phyloP scores from a whole-genome alignment of 2,888 invertebrate genomes.

The Pardosa pseudoannulata region DNA sequence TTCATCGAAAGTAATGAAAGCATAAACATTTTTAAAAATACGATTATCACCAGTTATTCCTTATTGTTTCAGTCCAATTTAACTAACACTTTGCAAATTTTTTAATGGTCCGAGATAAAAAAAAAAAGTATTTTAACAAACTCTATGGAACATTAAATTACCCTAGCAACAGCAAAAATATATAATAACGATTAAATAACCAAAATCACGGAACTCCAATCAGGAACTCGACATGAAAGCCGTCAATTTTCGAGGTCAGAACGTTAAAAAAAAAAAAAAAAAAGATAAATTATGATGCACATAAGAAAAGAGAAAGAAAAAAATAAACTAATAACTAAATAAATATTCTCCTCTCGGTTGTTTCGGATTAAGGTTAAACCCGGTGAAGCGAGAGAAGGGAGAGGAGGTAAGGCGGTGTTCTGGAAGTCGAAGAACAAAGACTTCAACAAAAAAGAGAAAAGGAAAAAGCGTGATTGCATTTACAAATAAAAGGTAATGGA shows the following conservation, averaged over 20 bases:
- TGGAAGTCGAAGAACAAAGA: conserved; percentile 30
- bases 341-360: conserved; percentile 24
- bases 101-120: no score
- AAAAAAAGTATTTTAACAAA: no score
- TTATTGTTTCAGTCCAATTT: no score
- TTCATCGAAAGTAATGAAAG: no score
- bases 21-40: no score
- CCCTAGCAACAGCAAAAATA: not conserved
- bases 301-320: conserved; percentile 20
- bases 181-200: not conserved
- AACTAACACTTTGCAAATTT: no score
- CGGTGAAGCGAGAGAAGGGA: conserved; percentile 22
- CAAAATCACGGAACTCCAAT: conserved; percentile 13
- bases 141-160: no score
- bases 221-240: conserved; percentile 26
- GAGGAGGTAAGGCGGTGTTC: conserved; percentile 28
- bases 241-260: conserved; percentile 52
- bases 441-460: conserved; percentile 18
- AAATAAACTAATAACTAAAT: conserved; percentile 20
- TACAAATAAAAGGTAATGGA: conserved; percentile 27
- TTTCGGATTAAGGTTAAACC: conserved; percentile 59
- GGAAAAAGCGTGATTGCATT: conserved; percentile 31
- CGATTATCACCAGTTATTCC: no score
- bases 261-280: conserved; percentile 8
- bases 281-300: conserved; percentile 4